Evolutionary conservation across 2,113 vertebrate genomes (phyloP).

Genomic region (Sander vitreus): DNA sequence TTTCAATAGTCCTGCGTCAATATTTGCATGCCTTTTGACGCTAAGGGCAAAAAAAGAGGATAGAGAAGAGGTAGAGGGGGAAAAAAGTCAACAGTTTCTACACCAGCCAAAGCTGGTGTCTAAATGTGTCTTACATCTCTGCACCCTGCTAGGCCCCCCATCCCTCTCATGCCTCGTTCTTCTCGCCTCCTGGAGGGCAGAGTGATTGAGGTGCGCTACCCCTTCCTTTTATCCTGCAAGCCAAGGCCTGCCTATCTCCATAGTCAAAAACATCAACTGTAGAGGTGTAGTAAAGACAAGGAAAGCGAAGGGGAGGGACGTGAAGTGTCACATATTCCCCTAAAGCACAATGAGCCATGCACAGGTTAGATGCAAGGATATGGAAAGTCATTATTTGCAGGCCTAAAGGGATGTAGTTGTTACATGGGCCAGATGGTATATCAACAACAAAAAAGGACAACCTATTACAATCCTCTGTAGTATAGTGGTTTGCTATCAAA

Average conservation of each 20-base stretch:
- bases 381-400: conserved; percentile 82
- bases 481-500: conserved; percentile 68
- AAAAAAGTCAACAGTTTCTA: conserved; percentile 78
- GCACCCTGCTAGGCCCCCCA: conserved; percentile 76
- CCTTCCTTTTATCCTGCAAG: conserved; percentile 82
- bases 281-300: conserved; percentile 67
- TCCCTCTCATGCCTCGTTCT: conserved; percentile 71
- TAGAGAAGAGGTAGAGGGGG: conserved; percentile 47
- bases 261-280: conserved; percentile 71
- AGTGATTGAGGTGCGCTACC: conserved; percentile 80
- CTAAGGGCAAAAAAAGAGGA: conserved; percentile 69
- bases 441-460: conserved; percentile 73
- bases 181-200: conserved; percentile 80
- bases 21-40: conserved; percentile 83
- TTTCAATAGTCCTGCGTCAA: conserved; percentile 69
- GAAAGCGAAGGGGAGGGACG: conserved; percentile 67
- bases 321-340: conserved; percentile 74
- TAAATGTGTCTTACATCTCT: conserved; percentile 82
- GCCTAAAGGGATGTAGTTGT: conserved; percentile 76
- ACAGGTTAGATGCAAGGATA: conserved; percentile 79
- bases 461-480: conserved; percentile 75
- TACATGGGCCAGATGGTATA: conserved; percentile 77
- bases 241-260: conserved; percentile 73
- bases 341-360: conserved; percentile 71
- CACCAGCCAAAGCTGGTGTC: conserved; percentile 77